phyloP scores from a whole-genome alignment of 2,888 invertebrate genomes.

The Drosophila lutescens region DNA sequence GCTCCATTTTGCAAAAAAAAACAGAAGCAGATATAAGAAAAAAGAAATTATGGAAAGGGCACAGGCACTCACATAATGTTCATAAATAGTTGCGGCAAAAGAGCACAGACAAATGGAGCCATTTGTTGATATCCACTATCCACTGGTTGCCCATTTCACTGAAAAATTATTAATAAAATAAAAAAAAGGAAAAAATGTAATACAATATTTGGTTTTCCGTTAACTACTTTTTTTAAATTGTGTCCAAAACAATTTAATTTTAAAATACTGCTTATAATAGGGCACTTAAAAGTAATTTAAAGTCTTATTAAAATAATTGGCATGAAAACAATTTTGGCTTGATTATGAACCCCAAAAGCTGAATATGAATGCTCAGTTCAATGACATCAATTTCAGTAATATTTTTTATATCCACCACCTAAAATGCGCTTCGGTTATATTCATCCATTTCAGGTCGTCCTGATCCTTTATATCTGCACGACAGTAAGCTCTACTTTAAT shows the following conservation, averaged over 20 bases:
- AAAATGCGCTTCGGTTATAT: background rate
- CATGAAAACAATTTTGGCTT: background rate
- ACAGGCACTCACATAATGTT: slow-evolving; percentile 15
- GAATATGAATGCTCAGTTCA: too few relatives aligned
- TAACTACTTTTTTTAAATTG: too few relatives aligned
- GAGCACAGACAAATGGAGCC: slow-evolving; percentile 57
- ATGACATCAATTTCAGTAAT: background rate
- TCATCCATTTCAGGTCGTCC: background rate
- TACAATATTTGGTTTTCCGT: too few relatives aligned
- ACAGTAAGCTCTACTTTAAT: background rate
- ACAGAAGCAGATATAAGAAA: slow-evolving; percentile 24
- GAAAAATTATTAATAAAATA: background rate
- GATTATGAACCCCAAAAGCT: too few relatives aligned
- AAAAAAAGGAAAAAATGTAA: too few relatives aligned
- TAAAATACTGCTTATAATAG: background rate
- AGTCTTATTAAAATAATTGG: background rate
- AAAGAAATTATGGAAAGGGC: slow-evolving; percentile 18
- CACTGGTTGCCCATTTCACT: slow-evolving; percentile 34
- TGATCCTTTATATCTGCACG: background rate
- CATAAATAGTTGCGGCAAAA: slow-evolving; percentile 17
- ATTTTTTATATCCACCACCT: background rate
- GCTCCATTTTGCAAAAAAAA: slow-evolving; percentile 74
- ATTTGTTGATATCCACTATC: slow-evolving; percentile 37
- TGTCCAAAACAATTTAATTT: background rate
- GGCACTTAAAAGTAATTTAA: background rate